Evolutionary conservation across 2,888 invertebrate genomes (phyloP), one percentile per base, ranked within the genome.

Genomic region (Caenorhabditis plicata): DNA sequence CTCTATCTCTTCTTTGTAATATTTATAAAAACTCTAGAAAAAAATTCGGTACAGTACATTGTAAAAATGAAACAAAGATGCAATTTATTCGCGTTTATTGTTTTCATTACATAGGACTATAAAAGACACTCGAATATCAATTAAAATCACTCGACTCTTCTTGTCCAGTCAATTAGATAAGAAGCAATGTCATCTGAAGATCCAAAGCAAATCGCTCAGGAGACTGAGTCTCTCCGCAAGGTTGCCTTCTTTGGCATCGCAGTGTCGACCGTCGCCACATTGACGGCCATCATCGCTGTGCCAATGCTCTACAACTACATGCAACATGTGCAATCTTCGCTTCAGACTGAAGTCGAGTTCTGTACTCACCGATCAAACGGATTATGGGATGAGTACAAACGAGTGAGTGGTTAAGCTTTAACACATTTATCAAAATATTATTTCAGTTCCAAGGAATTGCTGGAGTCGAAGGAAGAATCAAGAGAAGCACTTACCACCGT

Each of bases 221-320:
- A 66, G 50, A 60, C 66, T 11, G 66, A 66, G 51, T 54, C 49
- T 38, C 56, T 66, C 43, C 58, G 63, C 13, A 63, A 63, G 52
- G 54, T 66, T 23, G 66, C 66, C 25, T 66, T 66, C 63, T 65
- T 63, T 48, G 72, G 72, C 58, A 63, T 72, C 39, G 68, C 70
- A 45, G 57, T 72, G 38, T 69, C 69, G 23, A 71, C 71, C 7
- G 63, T 73, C 31, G 73, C 73, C 43, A 73, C 68, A 13, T 36
- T 71, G 50, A 66, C 70, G 11, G 70, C 70, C 19, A 67, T 73
- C 49, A 49, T 73, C 40, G 68, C 66, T 47, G 68, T 73, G 11
- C 73, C 73, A 29, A 67, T 73, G 70, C 47, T 73, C 31, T 73
- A 71, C 60, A 70, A 73, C 64, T 73, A 73, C 58, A 61, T 71